Evolutionary conservation across 2,113 vertebrate genomes (phyloP).

Genomic region (Aplodontia rufa): DNA sequence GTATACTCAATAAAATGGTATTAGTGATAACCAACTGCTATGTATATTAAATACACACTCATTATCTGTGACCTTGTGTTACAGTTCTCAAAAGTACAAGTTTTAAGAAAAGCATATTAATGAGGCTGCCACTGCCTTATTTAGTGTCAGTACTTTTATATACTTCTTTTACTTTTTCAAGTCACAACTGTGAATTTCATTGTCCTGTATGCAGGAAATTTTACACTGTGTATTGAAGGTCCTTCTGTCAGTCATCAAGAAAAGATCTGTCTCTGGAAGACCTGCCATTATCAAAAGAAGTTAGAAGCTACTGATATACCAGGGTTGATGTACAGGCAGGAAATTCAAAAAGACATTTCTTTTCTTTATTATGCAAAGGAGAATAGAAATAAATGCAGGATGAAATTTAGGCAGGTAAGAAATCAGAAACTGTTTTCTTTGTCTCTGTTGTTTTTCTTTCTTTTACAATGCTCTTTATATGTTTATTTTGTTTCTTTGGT

Average conservation of each 20-base stretch:
- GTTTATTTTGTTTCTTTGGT: not conserved
- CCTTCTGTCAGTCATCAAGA: not conserved
- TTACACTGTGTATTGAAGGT: not conserved
- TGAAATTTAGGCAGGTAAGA: not conserved
- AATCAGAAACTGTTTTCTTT: not conserved
- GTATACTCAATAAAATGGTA: conserved; percentile 1
- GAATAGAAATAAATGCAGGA: not conserved
- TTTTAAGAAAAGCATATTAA: not conserved
- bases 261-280: not conserved
- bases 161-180: conserved; percentile 31
- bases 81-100: not conserved
- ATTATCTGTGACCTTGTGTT: not conserved
- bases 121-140: not conserved
- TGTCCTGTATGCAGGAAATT: not conserved
- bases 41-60: not conserved
- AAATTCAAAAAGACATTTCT: not conserved
- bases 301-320: rapidly evolving
- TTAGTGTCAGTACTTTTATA: too few relatives aligned
- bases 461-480: not conserved
- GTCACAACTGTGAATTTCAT: not conserved
- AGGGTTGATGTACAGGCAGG: not conserved
- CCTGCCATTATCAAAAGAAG: not conserved
- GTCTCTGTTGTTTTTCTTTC: not conserved
- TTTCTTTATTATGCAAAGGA: not conserved
- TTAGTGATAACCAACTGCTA: conserved; percentile 36